Evolutionary conservation across 2,113 vertebrate genomes (phyloP).

Genomic region (Sylvia atricapilla): DNA sequence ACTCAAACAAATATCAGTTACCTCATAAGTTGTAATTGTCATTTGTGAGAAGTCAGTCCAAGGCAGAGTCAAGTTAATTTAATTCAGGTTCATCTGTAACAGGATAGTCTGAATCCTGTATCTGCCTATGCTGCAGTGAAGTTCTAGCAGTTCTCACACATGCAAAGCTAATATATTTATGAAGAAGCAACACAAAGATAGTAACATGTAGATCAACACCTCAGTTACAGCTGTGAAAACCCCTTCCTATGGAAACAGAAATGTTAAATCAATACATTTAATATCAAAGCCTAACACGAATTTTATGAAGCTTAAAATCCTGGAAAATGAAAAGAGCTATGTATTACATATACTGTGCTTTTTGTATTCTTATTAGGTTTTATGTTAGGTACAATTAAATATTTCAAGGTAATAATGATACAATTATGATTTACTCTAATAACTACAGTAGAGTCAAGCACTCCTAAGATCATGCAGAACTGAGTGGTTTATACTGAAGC

Average conservation of each 20-base stretch:
- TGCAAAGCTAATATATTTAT: neutral
- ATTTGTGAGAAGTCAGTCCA: neutral
- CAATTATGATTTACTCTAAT: neutral
- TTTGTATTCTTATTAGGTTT: neutral
- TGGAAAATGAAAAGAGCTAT: neutral
- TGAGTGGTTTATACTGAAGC: neutral
- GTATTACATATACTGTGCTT: neutral
- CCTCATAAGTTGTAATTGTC: neutral
- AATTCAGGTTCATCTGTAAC: neutral
- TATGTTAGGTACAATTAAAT: neutral
- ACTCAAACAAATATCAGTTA: neutral
- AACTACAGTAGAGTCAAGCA: neutral
- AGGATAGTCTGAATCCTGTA: neutral
- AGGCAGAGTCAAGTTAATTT: neutral
- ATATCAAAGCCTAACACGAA: neutral
- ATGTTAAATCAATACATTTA: neutral
- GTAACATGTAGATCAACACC: neutral
- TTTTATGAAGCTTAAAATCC: neutral
- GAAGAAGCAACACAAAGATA: neutral
- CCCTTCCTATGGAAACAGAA: neutral
- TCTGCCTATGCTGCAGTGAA: neutral
- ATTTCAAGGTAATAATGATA: neutral
- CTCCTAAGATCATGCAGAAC: neutral
- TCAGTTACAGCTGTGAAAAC: neutral
- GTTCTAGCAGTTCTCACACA: neutral